Conservation (phyloP, 2,888 invertebrate genomes). For the Schrankia costaestrigalis region DNA sequence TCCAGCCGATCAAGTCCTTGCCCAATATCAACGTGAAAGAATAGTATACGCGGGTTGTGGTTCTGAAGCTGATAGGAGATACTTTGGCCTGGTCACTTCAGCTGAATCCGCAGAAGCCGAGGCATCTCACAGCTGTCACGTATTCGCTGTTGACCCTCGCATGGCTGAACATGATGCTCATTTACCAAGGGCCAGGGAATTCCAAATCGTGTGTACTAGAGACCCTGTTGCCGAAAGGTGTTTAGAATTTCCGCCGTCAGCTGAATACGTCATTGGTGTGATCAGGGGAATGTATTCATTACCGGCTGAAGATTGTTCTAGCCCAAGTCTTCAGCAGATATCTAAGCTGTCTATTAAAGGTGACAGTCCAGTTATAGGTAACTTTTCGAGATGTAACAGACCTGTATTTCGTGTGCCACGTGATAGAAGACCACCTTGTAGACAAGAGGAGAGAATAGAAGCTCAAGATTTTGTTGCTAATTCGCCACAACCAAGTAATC, state of each 20-base stretch:
- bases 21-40: constrained; percentile 92
- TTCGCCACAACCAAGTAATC: constrained; percentile 92
- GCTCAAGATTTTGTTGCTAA: constrained; percentile 82
- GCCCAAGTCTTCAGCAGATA: constrained; percentile 64
- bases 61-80: constrained; percentile 93
- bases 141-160: constrained; percentile 95
- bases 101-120: constrained; percentile 81
- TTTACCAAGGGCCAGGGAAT: constrained; percentile 88
- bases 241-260: constrained; percentile 93
- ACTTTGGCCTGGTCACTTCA: constrained; percentile 95
- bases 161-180: constrained; percentile 91
- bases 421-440: constrained; percentile 55
- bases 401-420: constrained; percentile 59
- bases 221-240: constrained; percentile 89
- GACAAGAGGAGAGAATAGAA: constrained; percentile 61
- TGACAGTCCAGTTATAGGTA: constrained; percentile 67
- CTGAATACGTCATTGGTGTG: constrained; percentile 87
- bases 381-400: constrained; percentile 60
- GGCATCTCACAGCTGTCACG: constrained; percentile 94
- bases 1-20: constrained; percentile 88
- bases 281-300: constrained; percentile 87
- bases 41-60: constrained; percentile 94
- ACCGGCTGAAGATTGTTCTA: constrained; percentile 64
- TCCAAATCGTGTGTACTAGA: constrained; percentile 91
- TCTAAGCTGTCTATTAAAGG: constrained; percentile 69